These are phyloP conservation scores for Pegoplata infirma DNA, from an alignment of 2,888 invertebrate species.

Conservation along the genomic window DNA sequence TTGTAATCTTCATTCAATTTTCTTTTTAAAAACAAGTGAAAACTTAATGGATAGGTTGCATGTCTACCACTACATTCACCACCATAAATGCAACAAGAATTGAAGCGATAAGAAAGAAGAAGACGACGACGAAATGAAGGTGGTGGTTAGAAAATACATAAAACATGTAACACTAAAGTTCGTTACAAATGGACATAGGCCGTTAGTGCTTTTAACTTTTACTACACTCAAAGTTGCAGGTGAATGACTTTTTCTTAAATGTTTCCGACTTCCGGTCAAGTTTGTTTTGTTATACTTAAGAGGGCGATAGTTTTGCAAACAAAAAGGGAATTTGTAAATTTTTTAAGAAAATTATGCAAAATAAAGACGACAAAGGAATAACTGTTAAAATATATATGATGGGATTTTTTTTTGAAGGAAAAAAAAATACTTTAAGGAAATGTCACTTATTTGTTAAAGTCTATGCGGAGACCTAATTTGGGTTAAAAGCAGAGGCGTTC, in stretches of 20 bases:
- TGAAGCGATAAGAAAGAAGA: not conserved
- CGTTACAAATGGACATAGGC: not conserved
- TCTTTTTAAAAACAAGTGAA: constrained; percentile 51
- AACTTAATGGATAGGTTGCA: constrained; percentile 59
- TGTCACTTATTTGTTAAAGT: not conserved
- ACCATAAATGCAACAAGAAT: not conserved
- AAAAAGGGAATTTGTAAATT: not conserved
- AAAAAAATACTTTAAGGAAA: not conserved
- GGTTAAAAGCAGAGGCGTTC: not conserved
- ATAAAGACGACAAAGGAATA: not conserved
- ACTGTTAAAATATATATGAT: not conserved
- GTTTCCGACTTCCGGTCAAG: constrained; percentile 76
- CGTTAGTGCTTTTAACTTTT: not conserved
- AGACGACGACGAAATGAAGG: no score
- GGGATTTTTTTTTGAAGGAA: not conserved
- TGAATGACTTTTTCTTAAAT: constrained; percentile 75
- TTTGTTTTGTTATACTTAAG: constrained; percentile 43
- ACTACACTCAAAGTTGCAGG: constrained; percentile 66
- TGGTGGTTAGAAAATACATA: not conserved
- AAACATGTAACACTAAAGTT: not conserved
- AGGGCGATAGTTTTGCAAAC: not conserved
- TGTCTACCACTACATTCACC: constrained; percentile 33
- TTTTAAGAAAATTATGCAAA: not conserved
- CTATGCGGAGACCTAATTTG: not conserved
- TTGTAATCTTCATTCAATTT: not conserved